A percentile compares a stretch with the other conserved stretches of the same genome.
These are phyloP conservation scores for Montipora foliosa DNA, from an alignment of 64 coral and sea anemone genomes.

Conservation along the genomic window DNA sequence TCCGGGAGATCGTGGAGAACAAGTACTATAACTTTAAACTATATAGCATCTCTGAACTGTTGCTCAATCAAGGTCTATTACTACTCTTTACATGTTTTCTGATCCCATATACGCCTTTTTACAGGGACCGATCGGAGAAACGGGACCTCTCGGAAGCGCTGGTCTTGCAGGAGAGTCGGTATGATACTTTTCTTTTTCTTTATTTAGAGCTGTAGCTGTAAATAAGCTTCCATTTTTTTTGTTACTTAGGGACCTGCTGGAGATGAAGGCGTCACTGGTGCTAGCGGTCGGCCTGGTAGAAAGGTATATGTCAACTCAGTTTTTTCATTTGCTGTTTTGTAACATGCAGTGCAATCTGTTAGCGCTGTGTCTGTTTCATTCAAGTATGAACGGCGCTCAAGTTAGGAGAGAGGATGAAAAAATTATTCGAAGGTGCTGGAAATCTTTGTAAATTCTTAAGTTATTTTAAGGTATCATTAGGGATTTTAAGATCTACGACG, in stretches of 20 bases:
- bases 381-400: no score
- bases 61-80: background rate
- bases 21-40: background rate
- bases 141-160: background rate
- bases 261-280: slow-evolving; percentile 9
- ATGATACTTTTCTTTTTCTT: background rate
- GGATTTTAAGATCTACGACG: no score
- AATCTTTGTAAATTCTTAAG: no score
- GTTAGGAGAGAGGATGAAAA: no score
- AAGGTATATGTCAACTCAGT: slow-evolving; percentile 15
- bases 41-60: background rate
- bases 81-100: background rate
- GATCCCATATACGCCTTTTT: background rate
- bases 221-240: background rate
- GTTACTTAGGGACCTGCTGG: slow-evolving; percentile 1
- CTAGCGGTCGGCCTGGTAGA: slow-evolving; percentile 8
- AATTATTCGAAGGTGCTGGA: no score
- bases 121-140: background rate
- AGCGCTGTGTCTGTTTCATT: no score
- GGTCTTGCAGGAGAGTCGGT: background rate
- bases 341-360: no score
- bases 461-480: no score
- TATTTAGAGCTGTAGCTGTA: background rate
- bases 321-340: no score
- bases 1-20: slow-evolving; percentile 19